phyloP scores from a whole-genome alignment of 2,888 invertebrate species.

The Acrobasis repandana region DNA sequence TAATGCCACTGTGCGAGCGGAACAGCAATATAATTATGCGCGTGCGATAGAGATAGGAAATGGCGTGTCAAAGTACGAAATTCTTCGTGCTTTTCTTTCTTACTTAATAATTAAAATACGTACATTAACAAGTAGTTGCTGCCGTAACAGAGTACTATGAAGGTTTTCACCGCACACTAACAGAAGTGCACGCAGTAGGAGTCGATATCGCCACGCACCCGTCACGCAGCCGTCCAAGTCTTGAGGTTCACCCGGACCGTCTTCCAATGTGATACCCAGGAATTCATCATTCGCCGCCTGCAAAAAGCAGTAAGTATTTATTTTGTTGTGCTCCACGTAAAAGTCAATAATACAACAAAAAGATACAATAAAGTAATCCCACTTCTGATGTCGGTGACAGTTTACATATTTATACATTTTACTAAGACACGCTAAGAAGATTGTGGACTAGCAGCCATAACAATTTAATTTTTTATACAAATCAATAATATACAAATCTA shows the following conservation, averaged over 20 bases:
- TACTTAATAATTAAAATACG: neutral
- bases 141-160: constrained; percentile 89
- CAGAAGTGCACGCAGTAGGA: constrained; percentile 93
- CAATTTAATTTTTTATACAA: constrained; percentile 83
- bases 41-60: too few species aligned
- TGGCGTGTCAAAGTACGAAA: too few species aligned
- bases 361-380: neutral
- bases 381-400: too few species aligned
- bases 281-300: constrained; percentile 72
- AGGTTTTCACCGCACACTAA: constrained; percentile 93
- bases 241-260: constrained; percentile 49
- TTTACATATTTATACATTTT: too few species aligned
- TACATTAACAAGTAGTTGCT: constrained; percentile 94
- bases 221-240: constrained; percentile 84
- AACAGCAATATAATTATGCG: too few species aligned
- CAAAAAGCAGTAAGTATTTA: neutral
- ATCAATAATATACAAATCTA: neutral
- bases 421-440: constrained; percentile 91
- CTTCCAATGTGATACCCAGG: constrained; percentile 72
- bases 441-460: constrained; percentile 96
- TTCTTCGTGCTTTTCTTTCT: too few species aligned
- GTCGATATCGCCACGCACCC: constrained; percentile 89
- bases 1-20: too few species aligned
- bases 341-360: neutral
- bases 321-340: neutral